phyloP scores from a whole-genome alignment of 2,888 invertebrate genomes.

The Odontocolon sp. region DNA sequence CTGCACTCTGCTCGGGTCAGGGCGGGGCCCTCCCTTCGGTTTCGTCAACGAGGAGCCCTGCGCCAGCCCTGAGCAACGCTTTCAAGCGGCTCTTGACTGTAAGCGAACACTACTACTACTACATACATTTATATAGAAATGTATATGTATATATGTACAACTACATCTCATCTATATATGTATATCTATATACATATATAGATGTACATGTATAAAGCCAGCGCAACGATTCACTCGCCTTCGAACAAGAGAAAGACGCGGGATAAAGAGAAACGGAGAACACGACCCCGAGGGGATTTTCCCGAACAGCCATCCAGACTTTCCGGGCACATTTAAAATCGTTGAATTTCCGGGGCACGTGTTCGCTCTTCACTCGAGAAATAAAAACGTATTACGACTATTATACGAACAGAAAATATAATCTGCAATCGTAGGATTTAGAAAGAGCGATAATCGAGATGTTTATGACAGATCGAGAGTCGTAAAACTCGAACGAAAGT shows the following conservation, averaged over 20 bases:
- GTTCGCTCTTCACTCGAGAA: conserved; percentile 27
- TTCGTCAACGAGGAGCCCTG: conserved; percentile 26
- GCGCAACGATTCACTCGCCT: neutral
- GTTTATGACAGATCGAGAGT: conserved; percentile 11
- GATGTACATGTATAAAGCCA: too few species aligned
- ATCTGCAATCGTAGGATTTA: conserved; percentile 6
- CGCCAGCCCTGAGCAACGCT: conserved; percentile 39
- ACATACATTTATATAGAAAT: neutral
- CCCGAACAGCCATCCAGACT: conserved; percentile 2
- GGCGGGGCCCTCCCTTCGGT: conserved; percentile 66
- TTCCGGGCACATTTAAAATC: conserved; percentile 5
- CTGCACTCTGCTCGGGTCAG: conserved; percentile 61
- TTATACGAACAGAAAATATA: conserved; percentile 35
- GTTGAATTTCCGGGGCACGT: conserved; percentile 35
- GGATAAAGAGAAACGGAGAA: too few species aligned
- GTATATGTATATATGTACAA: too few species aligned
- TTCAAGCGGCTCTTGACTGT: conserved; percentile 7
- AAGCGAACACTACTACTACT: neutral
- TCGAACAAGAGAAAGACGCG: too few species aligned
- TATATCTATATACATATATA: too few species aligned
- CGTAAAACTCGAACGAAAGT: conserved; percentile 24
- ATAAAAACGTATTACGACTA: conserved; percentile 22
- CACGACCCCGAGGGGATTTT: conserved; percentile 39
- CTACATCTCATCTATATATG: too few species aligned
- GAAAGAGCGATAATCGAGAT: conserved; percentile 24